phyloP scores from a whole-genome alignment of 1,140 invertebrate genomes.

The Pristionchus pacificus region DNA sequence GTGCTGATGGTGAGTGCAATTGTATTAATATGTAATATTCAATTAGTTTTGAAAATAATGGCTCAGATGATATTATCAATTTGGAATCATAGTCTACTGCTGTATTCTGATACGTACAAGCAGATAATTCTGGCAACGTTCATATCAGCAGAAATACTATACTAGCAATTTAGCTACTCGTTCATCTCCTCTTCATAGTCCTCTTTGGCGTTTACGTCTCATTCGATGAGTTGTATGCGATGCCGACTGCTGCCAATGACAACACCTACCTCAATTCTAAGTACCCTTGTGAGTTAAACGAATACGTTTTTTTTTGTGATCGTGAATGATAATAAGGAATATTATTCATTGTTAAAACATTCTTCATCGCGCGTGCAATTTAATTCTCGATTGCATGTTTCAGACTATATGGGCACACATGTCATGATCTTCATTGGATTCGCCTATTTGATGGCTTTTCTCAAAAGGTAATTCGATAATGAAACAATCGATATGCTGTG shows the following conservation, averaged over 20 bases:
- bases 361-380: background rate
- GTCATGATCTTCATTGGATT: conserved; percentile 83
- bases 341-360: background rate
- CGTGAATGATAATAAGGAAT: background rate
- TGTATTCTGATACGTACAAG: too few species aligned
- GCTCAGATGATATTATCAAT: too few species aligned
- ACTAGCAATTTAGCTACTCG: background rate
- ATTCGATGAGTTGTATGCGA: conserved; percentile 18
- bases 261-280: conserved; percentile 12
- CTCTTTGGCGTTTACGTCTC: conserved; percentile 31
- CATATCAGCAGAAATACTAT: too few species aligned
- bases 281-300: conserved; percentile 14
- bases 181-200: conserved; percentile 23
- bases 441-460: conserved; percentile 90
- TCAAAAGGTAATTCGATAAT: conserved; percentile 67
- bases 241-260: conserved; percentile 8
- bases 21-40: too few species aligned
- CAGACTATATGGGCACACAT: conserved; percentile 55
- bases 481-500: background rate
- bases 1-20: too few species aligned
- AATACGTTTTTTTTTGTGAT: background rate
- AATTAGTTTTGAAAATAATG: too few species aligned
- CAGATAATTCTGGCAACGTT: too few species aligned
- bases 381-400: background rate
- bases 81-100: too few species aligned